Evolutionary conservation across 2,797 vertebrate genomes (phyloP), one percentile per base, ranked within the genome.

Genomic region (Rhinoraja longicauda): DNA sequence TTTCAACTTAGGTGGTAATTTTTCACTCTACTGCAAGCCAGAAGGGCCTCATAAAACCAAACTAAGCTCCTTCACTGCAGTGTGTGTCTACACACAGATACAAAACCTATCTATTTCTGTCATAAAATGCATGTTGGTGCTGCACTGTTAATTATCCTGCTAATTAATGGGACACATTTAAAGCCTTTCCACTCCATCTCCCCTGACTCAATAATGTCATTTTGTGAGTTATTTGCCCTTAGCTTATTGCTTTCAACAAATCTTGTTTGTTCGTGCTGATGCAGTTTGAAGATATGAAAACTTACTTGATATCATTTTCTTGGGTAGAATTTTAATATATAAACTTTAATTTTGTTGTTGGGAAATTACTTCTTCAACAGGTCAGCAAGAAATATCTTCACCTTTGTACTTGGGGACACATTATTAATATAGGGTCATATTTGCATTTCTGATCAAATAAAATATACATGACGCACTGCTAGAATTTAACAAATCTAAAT

Each of bases 161-260:
- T 96, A 96, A 97, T 96, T 96, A 96, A 96, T 96, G 95, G 95
- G 94, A 96, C 94, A 95, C 94, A 94, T 96, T 96, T 96, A 95
- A 95, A 96, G 94, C 95, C 94, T 96, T 96, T 96, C 95, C 95
- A 96, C 95, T 96, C 95, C 95, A 96, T 96, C 95, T 96, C 95
- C 95, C 94, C 93, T 93, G 36, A 0, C 95, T 96, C 95, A 96
- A 97, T 96, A 96, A 95, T 95, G 95, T 95, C 95, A 96, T 94
- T 96, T 96, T 95, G 94, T 95, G 95, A 96, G 92, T 96, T 95
- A 96, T 96, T 96, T 95, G 95, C 96, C 94, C 95, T 94, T 93
- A 94, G 93, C 90, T 94, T 95, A 95, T 95, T 94, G 93, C 93
- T 93, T 95, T 95, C 95, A 93, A 93, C 93, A 94, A 93, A 93